Evolutionary conservation across 2,888 invertebrate species (phyloP).

Genomic region (Cremastobaeus sp.): DNA sequence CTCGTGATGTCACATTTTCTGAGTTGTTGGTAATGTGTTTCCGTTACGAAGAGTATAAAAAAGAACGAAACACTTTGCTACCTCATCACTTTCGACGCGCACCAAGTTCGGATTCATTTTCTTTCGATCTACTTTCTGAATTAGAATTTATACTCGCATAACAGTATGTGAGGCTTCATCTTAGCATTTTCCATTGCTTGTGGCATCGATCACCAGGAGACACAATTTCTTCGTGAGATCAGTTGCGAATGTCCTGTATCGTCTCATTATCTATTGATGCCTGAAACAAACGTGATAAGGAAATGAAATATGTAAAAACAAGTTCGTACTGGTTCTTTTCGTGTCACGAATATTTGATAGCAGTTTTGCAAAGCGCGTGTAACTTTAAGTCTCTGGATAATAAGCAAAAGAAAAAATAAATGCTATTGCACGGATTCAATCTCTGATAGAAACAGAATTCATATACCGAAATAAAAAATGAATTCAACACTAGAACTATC

Average conservation of each 20-base stretch:
- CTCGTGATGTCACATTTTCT: too few relatives aligned
- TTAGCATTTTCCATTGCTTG: conserved; percentile 4
- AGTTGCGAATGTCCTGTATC: conserved; percentile 17
- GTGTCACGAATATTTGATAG: conserved; percentile 21
- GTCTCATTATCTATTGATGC: conserved; percentile 17
- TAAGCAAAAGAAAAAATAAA: conserved; percentile 20
- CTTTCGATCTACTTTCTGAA: conserved; percentile 11
- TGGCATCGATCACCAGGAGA: conserved; percentile 19
- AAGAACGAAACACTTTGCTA: conserved; percentile 14
- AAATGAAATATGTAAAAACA: conserved; percentile 24
- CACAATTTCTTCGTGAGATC: conserved; percentile 32
- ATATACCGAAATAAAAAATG: conserved; percentile 39
- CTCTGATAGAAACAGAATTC: conserved; percentile 32
- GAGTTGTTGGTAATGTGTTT: background rate
- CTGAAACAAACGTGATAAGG: conserved; percentile 32
- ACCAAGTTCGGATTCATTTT: conserved; percentile 22
- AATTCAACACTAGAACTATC: conserved; percentile 41
- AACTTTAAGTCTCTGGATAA: background rate
- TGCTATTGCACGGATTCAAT: conserved; percentile 29
- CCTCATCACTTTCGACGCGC: conserved; percentile 15
- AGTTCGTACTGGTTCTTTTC: conserved; percentile 3
- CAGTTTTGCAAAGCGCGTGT: background rate
- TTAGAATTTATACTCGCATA: conserved; percentile 10
- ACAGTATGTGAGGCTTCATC: conserved; percentile 21
- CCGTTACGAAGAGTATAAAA: background rate